Evolutionary conservation across 2,113 vertebrate species (phyloP).

Genomic region (Martes martes): DNA sequence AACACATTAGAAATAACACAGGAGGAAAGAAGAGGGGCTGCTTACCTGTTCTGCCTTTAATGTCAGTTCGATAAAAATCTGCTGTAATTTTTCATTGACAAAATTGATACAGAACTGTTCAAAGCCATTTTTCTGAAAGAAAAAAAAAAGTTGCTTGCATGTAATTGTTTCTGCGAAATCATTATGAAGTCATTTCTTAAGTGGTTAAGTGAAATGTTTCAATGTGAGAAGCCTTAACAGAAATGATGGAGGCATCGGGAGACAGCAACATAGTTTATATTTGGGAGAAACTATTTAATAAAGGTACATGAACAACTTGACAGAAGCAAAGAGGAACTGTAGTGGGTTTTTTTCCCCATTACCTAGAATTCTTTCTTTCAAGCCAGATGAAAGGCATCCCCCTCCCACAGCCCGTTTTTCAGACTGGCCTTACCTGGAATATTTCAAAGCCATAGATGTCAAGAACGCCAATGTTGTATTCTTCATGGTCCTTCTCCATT

Average conservation of each 20-base stretch:
- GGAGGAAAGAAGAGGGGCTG: background rate
- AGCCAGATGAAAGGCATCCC: background rate
- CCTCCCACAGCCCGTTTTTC: background rate
- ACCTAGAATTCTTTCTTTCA: slow-evolving; percentile 13
- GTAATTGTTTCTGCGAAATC: slow-evolving; percentile 5
- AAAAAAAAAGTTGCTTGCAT: slow-evolving; percentile 30
- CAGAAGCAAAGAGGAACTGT: background rate
- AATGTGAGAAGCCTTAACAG: background rate
- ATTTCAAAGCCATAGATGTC: slow-evolving; percentile 99
- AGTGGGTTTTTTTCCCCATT: background rate
- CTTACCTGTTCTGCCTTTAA: slow-evolving; percentile 98
- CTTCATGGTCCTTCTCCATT: slow-evolving; percentile 95
- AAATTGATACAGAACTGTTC: slow-evolving; percentile 99
- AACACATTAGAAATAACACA: background rate
- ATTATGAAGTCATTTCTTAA: slow-evolving; percentile 45
- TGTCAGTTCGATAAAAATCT: slow-evolving; percentile 98
- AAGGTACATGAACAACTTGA: slow-evolving; percentile 36
- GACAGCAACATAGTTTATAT: background rate
- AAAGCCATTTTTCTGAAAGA: slow-evolving; percentile 96
- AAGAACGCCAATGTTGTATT: slow-evolving; percentile 94
- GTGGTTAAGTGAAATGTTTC: background rate
- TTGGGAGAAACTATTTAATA: slow-evolving; percentile 47
- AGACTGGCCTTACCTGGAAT: slow-evolving; percentile 89
- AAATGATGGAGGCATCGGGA: background rate
- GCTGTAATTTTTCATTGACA: slow-evolving; percentile 98